Evolutionary conservation across 2,113 vertebrate genomes (phyloP), one percentile per base, ranked within the genome.

Genomic region (Lagopus muta): DNA sequence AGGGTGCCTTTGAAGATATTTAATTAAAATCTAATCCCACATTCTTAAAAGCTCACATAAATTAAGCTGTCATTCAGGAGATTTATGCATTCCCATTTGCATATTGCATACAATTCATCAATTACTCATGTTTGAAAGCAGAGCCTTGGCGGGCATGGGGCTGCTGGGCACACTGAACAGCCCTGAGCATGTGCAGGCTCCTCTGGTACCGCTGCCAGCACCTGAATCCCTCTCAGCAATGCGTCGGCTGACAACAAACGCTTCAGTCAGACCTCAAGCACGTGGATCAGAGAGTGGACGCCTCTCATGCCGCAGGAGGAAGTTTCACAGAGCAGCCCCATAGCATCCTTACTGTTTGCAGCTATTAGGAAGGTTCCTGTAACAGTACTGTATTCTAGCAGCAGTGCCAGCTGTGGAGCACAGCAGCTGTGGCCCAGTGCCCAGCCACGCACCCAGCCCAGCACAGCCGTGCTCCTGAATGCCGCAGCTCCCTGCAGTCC

Each of bases 21-120:
- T 98, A 98, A 98, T 98, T 98, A 98, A 98, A 98, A 98, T 98
- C 98, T 98, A 98, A 98, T 98, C 98, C 98, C 96, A 97, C 98
- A 98, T 98, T 98, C 98, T 98, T 98, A 98, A 98, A 98, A 97
- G 98, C 97, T 98, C 97, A 98, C 97, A 98, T 98, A 98, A 98
- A 98, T 98, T 98, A 98, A 98, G 97, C 97, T 98, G 98, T 98
- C 98, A 98, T 98, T 98, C 97, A 98, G 97, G 95, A 98, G 98
- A 98, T 98, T 98, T 98, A 98, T 98, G 98, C 95, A 96, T 97
- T 98, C 97, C 62, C 95, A 98, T 98, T 98, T 98, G 97, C 98
- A 98, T 98, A 98, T 96, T 97, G 94, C 97, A 98, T 97, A 98
- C 97, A 98, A 98, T 98, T 98, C 98, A 98, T 98, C 98, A 98